Percentiles rank a stretch among this genome's conserved stretches.
Evolutionary conservation across 2,113 vertebrate species (phyloP).

Genomic region (Daphoenositta chrysoptera): DNA sequence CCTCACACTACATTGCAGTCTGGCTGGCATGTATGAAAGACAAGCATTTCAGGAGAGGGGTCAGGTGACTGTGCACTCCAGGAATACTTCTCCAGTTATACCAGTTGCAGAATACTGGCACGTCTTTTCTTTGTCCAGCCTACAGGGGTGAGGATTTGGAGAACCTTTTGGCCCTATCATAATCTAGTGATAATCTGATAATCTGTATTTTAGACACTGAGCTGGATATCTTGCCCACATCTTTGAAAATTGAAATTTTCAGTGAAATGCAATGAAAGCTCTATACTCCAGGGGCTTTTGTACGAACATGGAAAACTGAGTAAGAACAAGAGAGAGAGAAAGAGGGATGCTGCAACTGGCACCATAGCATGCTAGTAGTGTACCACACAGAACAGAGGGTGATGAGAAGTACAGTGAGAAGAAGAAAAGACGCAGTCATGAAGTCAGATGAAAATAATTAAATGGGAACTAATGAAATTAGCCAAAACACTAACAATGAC

Average conservation of each 20-base stretch:
- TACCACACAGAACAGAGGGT: neutral
- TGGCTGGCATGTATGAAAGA: neutral
- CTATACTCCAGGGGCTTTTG: neutral
- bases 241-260: neutral
- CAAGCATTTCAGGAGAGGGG: neutral
- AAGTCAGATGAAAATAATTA: neutral
- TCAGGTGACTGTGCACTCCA: rapidly evolving
- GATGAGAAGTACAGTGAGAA: neutral
- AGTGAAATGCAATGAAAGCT: neutral
- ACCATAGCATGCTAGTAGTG: neutral
- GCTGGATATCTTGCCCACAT: neutral
- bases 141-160: neutral
- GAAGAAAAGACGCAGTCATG: neutral
- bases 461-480: neutral
- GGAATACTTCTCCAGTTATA: neutral
- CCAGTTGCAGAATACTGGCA: neutral
- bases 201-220: neutral
- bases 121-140: neutral
- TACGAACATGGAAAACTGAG: neutral
- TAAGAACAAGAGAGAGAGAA: neutral
- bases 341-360: neutral
- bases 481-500: neutral
- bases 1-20: neutral
- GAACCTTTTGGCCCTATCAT: neutral
- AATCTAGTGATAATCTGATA: neutral